A percentile compares a stretch with the other conserved stretches of the same genome.
These are phyloP conservation scores for Cloeon dipterum DNA, from an alignment of 2,888 invertebrate species.

Conservation along the genomic window DNA sequence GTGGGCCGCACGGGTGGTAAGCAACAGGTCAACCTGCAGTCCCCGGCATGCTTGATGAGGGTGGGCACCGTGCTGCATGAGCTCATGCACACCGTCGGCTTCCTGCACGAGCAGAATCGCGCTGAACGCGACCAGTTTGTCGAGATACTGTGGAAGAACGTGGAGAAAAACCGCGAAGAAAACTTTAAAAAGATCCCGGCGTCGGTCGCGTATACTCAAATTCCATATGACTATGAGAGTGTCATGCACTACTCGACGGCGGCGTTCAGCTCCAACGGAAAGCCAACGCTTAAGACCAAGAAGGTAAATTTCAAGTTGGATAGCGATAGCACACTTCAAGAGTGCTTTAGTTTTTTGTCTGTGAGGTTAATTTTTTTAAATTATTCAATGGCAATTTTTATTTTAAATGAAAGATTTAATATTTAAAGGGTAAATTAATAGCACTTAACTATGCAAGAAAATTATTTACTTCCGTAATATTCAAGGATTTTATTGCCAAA, in stretches of 20 bases:
- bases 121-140: conserved; percentile 48
- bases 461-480: too few relatives aligned
- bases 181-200: conserved; percentile 2
- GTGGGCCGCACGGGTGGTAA: conserved; percentile 43
- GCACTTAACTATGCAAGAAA: too few relatives aligned
- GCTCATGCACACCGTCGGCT: conserved; percentile 55
- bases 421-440: too few relatives aligned
- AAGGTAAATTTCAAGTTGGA: too few relatives aligned
- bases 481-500: too few relatives aligned
- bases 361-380: too few relatives aligned
- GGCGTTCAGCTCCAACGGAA: neutral
- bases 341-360: too few relatives aligned
- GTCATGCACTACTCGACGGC: neutral
- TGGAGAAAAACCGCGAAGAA: conserved; percentile 21
- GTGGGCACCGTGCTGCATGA: conserved; percentile 59
- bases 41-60: conserved; percentile 44
- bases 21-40: conserved; percentile 28
- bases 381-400: too few relatives aligned
- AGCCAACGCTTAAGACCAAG: neutral
- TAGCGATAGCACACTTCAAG: too few relatives aligned
- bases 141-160: conserved; percentile 39
- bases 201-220: neutral
- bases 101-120: conserved; percentile 63
- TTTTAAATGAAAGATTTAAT: too few relatives aligned
- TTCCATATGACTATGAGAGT: neutral